Percentiles rank a stretch among this genome's conserved stretches.
These are phyloP conservation scores for Pelodytes ibericus DNA, from an alignment of 2,797 vertebrate genomes.

Conservation along the genomic window DNA sequence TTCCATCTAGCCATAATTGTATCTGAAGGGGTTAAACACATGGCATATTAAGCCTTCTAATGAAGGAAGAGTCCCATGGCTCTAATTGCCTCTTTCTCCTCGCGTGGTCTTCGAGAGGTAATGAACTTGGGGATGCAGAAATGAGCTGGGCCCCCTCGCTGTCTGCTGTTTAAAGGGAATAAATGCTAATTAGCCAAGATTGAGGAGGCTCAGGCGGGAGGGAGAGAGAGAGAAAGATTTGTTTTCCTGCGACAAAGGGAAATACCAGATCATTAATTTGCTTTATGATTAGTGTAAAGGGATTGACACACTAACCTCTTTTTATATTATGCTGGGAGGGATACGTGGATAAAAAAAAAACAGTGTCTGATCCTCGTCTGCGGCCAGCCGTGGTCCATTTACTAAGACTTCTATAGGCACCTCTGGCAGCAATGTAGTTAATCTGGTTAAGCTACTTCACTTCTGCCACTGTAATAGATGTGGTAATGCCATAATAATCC, in stretches of 20 bases:
- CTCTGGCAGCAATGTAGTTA: not conserved
- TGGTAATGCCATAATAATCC: not conserved
- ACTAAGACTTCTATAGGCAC: not conserved
- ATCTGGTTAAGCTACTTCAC: not conserved
- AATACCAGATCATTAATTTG: slow-evolving; percentile 56
- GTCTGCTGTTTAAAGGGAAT: slow-evolving; percentile 49
- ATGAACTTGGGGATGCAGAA: slow-evolving; percentile 48
- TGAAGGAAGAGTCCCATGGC: slow-evolving; percentile 18
- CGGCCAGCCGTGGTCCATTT: slow-evolving; percentile 9
- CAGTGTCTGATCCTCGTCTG: slow-evolving; percentile 17
- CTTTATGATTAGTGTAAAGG: slow-evolving; percentile 53
- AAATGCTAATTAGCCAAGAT: slow-evolving; percentile 51
- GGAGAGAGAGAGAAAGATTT: slow-evolving; percentile 25
- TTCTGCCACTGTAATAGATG: not conserved
- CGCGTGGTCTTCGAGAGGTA: slow-evolving; percentile 38
- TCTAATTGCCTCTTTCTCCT: slow-evolving; percentile 49
- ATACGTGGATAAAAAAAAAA: slow-evolving; percentile 34
- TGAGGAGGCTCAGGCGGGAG: slow-evolving; percentile 32
- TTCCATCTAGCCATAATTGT: not conserved
- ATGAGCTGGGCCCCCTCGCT: slow-evolving; percentile 26
- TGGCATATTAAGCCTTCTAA: slow-evolving; percentile 9
- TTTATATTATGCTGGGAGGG: slow-evolving; percentile 35
- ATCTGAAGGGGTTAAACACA: slow-evolving; percentile 38
- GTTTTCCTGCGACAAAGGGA: slow-evolving; percentile 47
- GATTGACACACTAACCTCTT: slow-evolving; percentile 56